Percentiles rank a stretch among this genome's conserved stretches.
These are phyloP conservation scores for Empidonax alnorum DNA, from an alignment of 2,113 vertebrate species.

Conservation along the genomic window DNA sequence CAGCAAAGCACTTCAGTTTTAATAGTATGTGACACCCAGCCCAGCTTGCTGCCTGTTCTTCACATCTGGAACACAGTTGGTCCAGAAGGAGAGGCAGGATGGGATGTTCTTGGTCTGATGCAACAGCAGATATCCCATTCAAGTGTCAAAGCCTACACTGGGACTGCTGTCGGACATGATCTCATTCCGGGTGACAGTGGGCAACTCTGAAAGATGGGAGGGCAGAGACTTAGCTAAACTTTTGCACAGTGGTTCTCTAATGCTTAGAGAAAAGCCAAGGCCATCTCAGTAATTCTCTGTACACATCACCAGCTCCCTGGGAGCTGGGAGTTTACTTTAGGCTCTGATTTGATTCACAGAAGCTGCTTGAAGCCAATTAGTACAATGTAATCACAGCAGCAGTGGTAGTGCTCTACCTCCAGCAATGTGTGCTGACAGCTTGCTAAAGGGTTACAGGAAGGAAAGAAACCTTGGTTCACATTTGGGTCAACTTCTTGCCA, in stretches of 20 bases:
- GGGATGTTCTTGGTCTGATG: neutral
- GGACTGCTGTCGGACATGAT: accelerated
- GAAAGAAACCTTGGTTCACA: neutral
- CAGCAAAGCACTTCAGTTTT: neutral
- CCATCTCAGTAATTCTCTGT: neutral
- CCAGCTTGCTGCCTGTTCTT: neutral
- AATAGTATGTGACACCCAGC: neutral
- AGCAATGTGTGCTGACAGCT: neutral
- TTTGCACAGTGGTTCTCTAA: neutral
- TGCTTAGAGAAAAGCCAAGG: neutral
- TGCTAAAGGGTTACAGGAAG: conserved; percentile 18
- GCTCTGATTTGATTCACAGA: neutral
- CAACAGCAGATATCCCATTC: neutral
- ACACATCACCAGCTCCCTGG: neutral
- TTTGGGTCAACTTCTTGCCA: neutral
- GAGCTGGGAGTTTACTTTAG: neutral
- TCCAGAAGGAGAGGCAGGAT: neutral
- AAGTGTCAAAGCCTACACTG: accelerated
- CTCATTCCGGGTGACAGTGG: neutral
- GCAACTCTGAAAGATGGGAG: neutral
- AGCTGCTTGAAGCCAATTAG: conserved; percentile 34
- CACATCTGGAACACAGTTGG: conserved; percentile 14
- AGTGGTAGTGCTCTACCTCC: neutral
- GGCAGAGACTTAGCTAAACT: neutral
- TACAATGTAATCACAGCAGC: neutral